Base-by-base conservation (phyloP, 2,113 vertebrate genomes). In the Pyrgilauda ruficollis region DNA sequence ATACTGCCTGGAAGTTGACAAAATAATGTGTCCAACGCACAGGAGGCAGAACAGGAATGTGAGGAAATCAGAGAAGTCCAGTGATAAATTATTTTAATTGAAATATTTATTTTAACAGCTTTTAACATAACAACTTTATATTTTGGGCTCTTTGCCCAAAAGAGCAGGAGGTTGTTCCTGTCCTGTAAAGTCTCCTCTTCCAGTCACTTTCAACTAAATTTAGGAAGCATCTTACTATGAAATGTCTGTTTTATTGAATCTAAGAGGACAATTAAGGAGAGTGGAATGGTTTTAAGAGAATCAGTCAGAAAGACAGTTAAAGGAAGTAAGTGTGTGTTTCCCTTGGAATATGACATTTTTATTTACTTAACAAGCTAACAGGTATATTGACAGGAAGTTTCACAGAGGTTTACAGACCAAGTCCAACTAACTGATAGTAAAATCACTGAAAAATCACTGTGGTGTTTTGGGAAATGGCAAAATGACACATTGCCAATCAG, bases 21-120 rank as follows among this genome's bases (percentile, higher is more conserved):
- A 37, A 39, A 28, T 46, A 58, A 10, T 19, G 7, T 73, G 39
- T 55, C 17, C 81, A 80, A 46, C 14, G 11, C 49, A 41, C 43
- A 37, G 24, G 37, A 75, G 31, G 28, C 9, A 93, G 37, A 82
- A 75, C 6, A 44, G n/a, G 18, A 67, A 63, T 0, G 0, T 19
- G 35, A 75, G 11, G 52, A 80, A 84, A 80, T 46, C 13, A 46
- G 2, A 26, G 35, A 77, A 87, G 15, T 52, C n/a, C 18, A 43
- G 35, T 55, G 35, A 81, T 56, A 69, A 69, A 87, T 66, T 69
- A n/a, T 55, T 80, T 50, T 20, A 61, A 66, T 56, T 6, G 7
- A 86, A 93, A 53, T 24, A 26, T 81, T 68, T 50, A 26, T 73
- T 81, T 87, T 81, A 66, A 74, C 7, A 30, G 39, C 15, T 73